Base-by-base conservation (phyloP, 2,113 vertebrate species). In the Cinclus mexicanus region DNA sequence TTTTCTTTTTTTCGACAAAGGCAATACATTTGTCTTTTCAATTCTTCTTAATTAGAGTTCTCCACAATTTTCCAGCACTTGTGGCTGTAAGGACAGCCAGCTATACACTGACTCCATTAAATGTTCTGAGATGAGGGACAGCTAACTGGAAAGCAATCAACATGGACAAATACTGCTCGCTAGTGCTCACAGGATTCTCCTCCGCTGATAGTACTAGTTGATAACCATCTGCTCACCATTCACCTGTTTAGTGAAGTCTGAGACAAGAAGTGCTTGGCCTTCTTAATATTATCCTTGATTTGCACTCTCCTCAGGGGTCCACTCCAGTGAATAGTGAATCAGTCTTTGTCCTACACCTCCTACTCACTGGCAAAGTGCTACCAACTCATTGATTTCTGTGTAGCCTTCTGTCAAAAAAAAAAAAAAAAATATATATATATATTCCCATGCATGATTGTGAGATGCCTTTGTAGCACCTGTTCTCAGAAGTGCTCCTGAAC, bases 401-500 rank as follows among this genome's bases (percentile, higher is more conserved):
- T 25, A 77, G 31, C 17, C 46, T 74, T 28, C 21, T 49, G 22
- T 46, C n/a, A 68, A 35, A 71, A 19, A 52, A 57, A 22, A 52
- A 57, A 22, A 56, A 26, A 39, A 60, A 42, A 53, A 33, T 2
- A 47, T 5, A 33, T 31, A 5, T 0, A 29, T 5, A 33, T 31
- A 5, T 0, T 26, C 8, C 25, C 9, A 39, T 10, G 25, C 0
- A 0, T 28, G 41, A 15, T 21, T 11, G 0, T n/a, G 52, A 55
- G 23, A 28, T 37, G 71, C 16, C 15, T 80, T 46, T 76, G 16
- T 14, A 68, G 53, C 16, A 26, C 15, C 14, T 11, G 10, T 29
- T 49, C 53, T 82, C 52, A 70, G 42, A 53, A 28, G 4, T 21
- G 15, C 12, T 81, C 7, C 47, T 53, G 63, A 59, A 13, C 46